Conservation (phyloP, 2,888 invertebrate species). For the Ellobium chinense region DNA sequence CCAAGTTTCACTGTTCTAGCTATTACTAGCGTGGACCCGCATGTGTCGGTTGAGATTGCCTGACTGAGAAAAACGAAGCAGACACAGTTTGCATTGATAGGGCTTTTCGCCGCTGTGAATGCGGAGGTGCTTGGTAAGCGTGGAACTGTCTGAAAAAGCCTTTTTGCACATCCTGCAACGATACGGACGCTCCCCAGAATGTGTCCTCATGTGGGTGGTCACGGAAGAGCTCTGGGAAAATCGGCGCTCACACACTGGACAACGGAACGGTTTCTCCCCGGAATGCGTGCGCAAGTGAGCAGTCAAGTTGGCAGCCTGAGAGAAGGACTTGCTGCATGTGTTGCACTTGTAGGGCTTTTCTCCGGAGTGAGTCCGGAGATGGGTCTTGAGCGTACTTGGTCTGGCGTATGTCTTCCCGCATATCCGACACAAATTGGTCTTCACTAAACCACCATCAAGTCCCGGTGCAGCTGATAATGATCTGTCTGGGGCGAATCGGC, state of each 20-base stretch:
- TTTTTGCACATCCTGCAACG: constrained; percentile 97
- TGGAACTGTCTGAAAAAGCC: constrained; percentile 99
- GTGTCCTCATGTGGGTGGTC: constrained; percentile 99
- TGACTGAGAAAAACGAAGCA: constrained; percentile 97
- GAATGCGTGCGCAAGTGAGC: constrained; percentile 97
- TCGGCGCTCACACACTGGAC: constrained; percentile 96
- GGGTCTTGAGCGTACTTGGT: constrained; percentile 97
- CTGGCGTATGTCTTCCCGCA: constrained; percentile 97
- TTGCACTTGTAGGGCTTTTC: constrained; percentile 88
- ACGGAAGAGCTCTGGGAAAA: constrained; percentile 97
- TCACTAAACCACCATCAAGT: constrained; percentile 42
- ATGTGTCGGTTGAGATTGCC: constrained; percentile 99
- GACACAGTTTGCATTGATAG: constrained; percentile 97
- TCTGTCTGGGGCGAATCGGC: constrained; percentile 21
- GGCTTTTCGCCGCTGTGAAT: constrained; percentile 92
- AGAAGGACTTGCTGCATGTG: constrained; percentile 95
- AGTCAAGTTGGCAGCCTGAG: constrained; percentile 98
- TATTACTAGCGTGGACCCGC: constrained; percentile 88
- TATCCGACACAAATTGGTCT: constrained; percentile 90
- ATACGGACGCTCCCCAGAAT: constrained; percentile 99
- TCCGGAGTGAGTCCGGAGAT: constrained; percentile 96
- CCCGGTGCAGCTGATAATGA: constrained; percentile 19
- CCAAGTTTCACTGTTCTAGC: no score
- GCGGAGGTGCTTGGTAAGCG: constrained; percentile 96
- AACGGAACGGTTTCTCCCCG: constrained; percentile 98